Percentiles rank a stretch among this genome's conserved stretches.
Evolutionary conservation across 2,888 invertebrate species (phyloP).

Genomic region (Monopis laevigella): DNA sequence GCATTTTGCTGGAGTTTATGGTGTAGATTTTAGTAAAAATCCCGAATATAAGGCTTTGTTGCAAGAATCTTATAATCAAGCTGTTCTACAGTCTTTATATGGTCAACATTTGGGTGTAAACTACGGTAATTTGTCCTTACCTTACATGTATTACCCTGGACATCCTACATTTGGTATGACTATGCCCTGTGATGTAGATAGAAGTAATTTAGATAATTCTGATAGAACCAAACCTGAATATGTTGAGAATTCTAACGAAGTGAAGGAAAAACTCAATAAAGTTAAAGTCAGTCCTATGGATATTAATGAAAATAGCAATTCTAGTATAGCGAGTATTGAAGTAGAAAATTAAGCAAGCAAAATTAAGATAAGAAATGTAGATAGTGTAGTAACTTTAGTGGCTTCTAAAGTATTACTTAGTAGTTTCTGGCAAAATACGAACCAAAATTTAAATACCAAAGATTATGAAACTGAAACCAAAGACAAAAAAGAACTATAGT

Average conservation of each 20-base stretch:
- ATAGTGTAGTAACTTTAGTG: too few species aligned
- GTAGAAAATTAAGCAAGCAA: constrained; percentile 53
- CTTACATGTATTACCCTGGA: constrained; percentile 60
- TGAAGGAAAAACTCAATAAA: constrained; percentile 37
- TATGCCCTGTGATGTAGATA: constrained; percentile 43
- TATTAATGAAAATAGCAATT: constrained; percentile 54
- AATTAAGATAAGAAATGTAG: too few species aligned
- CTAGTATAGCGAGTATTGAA: constrained; percentile 62
- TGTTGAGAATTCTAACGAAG: constrained; percentile 31
- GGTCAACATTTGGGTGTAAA: constrained; percentile 57
- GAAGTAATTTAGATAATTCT: constrained; percentile 22
- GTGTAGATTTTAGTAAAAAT: constrained; percentile 57
- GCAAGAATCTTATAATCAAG: constrained; percentile 60
- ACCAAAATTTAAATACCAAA: too few species aligned
- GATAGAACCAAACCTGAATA: constrained; percentile 30
- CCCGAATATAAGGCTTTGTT: constrained; percentile 56
- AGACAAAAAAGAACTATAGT: too few species aligned
- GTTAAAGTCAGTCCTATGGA: constrained; percentile 31
- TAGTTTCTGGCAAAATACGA: too few species aligned
- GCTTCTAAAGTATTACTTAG: too few species aligned
- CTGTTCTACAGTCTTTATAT: constrained; percentile 55
- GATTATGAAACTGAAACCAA: too few species aligned
- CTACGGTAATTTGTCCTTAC: constrained; percentile 47
- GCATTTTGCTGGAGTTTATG: constrained; percentile 60
- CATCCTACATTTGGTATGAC: constrained; percentile 48